Base-by-base conservation (phyloP, 2,888 invertebrate species). In the Thymelicus acteon region DNA sequence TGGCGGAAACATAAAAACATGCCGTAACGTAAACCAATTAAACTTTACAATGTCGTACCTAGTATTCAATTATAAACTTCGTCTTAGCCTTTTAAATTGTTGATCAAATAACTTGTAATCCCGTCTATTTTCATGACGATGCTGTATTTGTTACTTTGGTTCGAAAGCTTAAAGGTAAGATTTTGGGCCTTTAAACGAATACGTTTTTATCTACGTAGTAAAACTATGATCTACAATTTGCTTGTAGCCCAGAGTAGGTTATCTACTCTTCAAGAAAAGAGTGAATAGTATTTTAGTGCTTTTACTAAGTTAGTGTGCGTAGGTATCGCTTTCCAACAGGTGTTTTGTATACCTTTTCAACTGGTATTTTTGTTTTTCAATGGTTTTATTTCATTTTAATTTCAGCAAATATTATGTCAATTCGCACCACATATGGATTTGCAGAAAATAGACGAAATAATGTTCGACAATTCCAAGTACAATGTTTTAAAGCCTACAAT, bases 341-440 rank as follows among this genome's bases (percentile, higher is more conserved):
- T 19, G 19, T 19, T 19, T 19, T 19, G 19, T n/a, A 24, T 24
- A 24, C 31, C 31, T 31, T 31, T 31, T 31, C 3, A 31, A 31
- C 31, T 31, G 5, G 31, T 47, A 3, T 47, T 47, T 24, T 19
- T n/a, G 13, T 47, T 24, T 39, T 19, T 47, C 0, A 24, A 12
- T 47, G 47, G 40, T 44, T 48, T 62, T 19, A 0, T 19, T 19
- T 19, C 19, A n/a, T 74, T 73, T 24, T 13, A 72, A 72, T 12
- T 73, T 24, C 60, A 67, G 54, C 13, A 24, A 52, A 58, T 67
- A 61, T 49, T 44, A 60, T 65, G 74, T 7, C 80, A 79, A 31
- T 82, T 85, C 54, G 83, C 79, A 31, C 68, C 75, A 7, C 92
- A 92, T 64, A 64, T 84, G 8, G 92, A 92, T 71, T 74, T 90